phyloP scores from a whole-genome alignment of 2,888 invertebrate species.

The Amiota minor region DNA sequence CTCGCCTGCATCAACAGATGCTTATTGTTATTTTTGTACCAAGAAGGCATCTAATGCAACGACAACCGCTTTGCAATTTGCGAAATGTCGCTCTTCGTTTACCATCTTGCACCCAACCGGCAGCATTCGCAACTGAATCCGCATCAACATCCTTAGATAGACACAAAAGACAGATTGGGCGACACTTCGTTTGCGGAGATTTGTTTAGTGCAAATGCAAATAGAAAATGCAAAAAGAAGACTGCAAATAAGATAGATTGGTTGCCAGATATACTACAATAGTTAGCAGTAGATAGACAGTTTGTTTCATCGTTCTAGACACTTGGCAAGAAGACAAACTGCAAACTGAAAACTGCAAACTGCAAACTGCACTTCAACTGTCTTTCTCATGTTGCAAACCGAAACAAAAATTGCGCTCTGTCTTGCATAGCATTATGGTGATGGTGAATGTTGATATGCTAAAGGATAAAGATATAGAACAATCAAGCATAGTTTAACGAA shows the following conservation, averaged over 20 bases:
- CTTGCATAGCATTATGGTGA: too few species aligned
- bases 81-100: slow-evolving; percentile 26
- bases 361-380: slow-evolving; percentile 12
- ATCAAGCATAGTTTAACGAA: too few species aligned
- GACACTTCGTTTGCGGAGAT: too few species aligned
- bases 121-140: neutral
- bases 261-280: neutral
- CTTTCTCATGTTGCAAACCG: neutral
- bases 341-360: neutral
- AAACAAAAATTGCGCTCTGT: too few species aligned
- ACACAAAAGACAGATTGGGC: too few species aligned
- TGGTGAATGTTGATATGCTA: too few species aligned
- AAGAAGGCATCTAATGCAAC: too few species aligned
- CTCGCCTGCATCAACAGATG: slow-evolving; percentile 28
- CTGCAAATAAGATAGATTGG: neutral
- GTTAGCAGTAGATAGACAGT: neutral
- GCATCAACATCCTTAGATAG: too few species aligned
- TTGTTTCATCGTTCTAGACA: neutral
- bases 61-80: slow-evolving; percentile 17
- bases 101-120: slow-evolving; percentile 10
- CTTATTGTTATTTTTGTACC: slow-evolving; percentile 41
- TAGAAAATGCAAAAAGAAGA: too few species aligned
- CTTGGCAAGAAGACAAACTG: slow-evolving; percentile 14
- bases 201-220: too few species aligned
- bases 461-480: too few species aligned